Base-by-base conservation (phyloP, 2,888 invertebrate species). In the Drosophila setosimentum region DNA sequence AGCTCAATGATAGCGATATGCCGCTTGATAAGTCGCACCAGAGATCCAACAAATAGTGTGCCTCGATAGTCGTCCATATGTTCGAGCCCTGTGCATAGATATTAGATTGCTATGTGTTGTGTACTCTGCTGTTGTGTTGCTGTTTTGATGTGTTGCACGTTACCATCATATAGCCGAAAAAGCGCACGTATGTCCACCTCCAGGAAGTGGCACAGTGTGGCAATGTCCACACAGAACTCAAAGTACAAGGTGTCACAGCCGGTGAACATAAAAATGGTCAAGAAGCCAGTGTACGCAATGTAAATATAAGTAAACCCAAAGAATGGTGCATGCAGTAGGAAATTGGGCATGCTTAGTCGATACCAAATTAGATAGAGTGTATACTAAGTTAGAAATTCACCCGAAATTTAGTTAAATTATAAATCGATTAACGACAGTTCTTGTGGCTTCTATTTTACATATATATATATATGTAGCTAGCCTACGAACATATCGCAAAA, bases 221-320 rank as follows among this genome's bases (percentile, higher is more conserved):
- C 77, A 5, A 79, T 75, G 30, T 91, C 72, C 0, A 76, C 69
- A 33, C 91, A 91, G 68, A 83, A 91, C 72, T 91, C 92, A 71
- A 91, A 91, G 51, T 91, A 91, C 32, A 91, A 91, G 2, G 88
- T 83, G 68, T 91, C 91, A 24, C 87, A 90, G 67, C 91, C 91
- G 7, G 83, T 80, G 49, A 91, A 91, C 83, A 88, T 91, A 13
- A 91, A 91, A 51, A 91, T 79, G 24, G 91, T 91, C 18, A 91
- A 75, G 57, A 89, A 91, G 0, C 87, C 92, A 0, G 91, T 91
- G 24, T 91, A 91, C 10, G 85, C 89, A 51, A 78, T 83, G 27
- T 90, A 91, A 6, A 90, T 18, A 57, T 81, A 91, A 1, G 92
- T 82, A 0, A 80, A 2, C 1, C 91, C 90, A 42, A 80, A 91